Conservation (phyloP, 2,888 invertebrate genomes). For the Ornithoptera priamus region DNA sequence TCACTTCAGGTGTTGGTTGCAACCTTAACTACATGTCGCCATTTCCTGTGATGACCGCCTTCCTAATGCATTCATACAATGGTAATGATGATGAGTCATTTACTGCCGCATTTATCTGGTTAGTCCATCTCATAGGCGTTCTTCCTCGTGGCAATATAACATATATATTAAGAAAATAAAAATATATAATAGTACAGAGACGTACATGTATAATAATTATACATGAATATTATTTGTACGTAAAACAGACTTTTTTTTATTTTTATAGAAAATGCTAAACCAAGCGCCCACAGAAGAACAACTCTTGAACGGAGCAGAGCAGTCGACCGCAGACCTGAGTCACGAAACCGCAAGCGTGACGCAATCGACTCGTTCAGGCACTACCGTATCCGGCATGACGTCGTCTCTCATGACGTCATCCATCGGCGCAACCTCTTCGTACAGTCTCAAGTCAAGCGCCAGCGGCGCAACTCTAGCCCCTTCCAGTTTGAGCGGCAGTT, state of each 20-base stretch:
- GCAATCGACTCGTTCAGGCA: conserved; percentile 62
- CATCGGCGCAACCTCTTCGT: conserved; percentile 65
- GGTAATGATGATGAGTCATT: too few species aligned
- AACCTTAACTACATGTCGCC: too few species aligned
- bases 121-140: too few species aligned
- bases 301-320: conserved; percentile 55
- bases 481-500: conserved; percentile 67
- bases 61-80: too few species aligned
- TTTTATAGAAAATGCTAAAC: conserved; percentile 67
- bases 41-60: too few species aligned
- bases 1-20: too few species aligned
- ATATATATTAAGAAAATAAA: too few species aligned
- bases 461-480: conserved; percentile 69
- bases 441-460: conserved; percentile 64
- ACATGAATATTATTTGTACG: neutral
- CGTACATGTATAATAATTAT: too few species aligned
- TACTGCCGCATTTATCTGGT: too few species aligned
- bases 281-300: conserved; percentile 72
- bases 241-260: neutral
- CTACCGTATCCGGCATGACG: conserved; percentile 55
- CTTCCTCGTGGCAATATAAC: too few species aligned
- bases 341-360: conserved; percentile 62
- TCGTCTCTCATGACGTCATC: conserved; percentile 63
- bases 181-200: too few species aligned
- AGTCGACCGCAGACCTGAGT: conserved; percentile 51